phyloP scores from a whole-genome alignment of 2,797 vertebrate genomes.

The Tinamus major region DNA sequence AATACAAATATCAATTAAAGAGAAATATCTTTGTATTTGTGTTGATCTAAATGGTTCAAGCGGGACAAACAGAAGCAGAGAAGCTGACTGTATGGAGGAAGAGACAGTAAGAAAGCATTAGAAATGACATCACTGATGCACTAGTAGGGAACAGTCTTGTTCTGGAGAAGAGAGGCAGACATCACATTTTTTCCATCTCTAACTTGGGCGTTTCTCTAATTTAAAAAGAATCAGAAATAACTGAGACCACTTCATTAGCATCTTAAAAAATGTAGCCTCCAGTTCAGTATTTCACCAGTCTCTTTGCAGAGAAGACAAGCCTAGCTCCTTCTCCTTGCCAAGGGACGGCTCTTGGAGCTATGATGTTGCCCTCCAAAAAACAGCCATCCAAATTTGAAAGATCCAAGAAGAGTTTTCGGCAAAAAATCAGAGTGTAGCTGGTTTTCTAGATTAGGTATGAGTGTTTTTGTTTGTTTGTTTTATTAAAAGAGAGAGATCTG shows the following conservation, averaged over 20 bases:
- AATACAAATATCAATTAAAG: slow-evolving; percentile 40
- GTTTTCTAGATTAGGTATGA: slow-evolving; percentile 41
- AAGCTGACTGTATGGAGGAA: neutral
- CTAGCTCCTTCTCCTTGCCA: neutral
- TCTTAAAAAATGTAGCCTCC: neutral
- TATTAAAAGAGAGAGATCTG: slow-evolving; percentile 13
- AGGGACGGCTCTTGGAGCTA: neutral
- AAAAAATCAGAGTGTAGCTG: slow-evolving; percentile 17
- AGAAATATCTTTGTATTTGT: slow-evolving; percentile 49
- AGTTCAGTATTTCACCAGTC: neutral
- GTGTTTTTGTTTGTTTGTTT: neutral
- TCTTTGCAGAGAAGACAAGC: neutral
- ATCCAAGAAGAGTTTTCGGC: neutral
- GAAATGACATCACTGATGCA: neutral
- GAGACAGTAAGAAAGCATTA: neutral
- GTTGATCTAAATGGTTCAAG: slow-evolving; percentile 33
- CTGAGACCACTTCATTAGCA: neutral
- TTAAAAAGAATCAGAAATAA: neutral
- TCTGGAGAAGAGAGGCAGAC: neutral
- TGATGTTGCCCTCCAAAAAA: neutral
- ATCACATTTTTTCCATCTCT: neutral
- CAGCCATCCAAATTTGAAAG: slow-evolving; percentile 20
- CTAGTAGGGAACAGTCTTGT: neutral
- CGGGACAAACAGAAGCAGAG: slow-evolving; percentile 3
- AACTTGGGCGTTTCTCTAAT: neutral